Evolutionary conservation across 2,797 vertebrate species (phyloP).

Genomic region (Distichodus sexfasciatus): DNA sequence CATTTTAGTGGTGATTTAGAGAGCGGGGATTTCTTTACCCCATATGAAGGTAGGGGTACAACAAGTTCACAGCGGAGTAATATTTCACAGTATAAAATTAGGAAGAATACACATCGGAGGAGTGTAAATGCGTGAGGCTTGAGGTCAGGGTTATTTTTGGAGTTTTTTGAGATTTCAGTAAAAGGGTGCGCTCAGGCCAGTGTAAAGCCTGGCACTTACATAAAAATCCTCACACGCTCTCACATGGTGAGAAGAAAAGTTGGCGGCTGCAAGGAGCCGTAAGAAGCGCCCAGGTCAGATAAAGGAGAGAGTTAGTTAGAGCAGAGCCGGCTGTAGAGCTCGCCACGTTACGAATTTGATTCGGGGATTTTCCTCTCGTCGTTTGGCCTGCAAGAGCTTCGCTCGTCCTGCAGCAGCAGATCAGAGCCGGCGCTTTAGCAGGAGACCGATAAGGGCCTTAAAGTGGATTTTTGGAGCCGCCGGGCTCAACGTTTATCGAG

Average conservation of each 20-base stretch:
- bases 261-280: constrained; percentile 29
- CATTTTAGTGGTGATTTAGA: constrained; percentile 27
- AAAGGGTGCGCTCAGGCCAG: too few relatives aligned
- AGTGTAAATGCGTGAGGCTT: too few relatives aligned
- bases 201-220: too few relatives aligned
- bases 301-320: constrained; percentile 7
- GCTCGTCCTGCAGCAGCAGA: constrained; percentile 32
- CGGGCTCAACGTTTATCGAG: constrained; percentile 38
- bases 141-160: too few relatives aligned
- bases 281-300: constrained; percentile 33
- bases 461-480: constrained; percentile 39
- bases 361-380: not conserved
- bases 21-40: too few relatives aligned
- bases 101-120: not conserved
- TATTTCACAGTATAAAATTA: constrained; percentile 17
- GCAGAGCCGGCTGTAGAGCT: not conserved
- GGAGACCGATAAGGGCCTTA: constrained; percentile 39
- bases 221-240: too few relatives aligned
- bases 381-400: not conserved
- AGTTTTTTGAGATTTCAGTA: too few relatives aligned
- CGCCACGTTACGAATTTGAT: constrained; percentile 22
- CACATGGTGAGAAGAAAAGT: too few relatives aligned
- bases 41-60: too few relatives aligned
- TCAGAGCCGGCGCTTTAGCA: constrained; percentile 40
- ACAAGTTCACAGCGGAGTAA: too few relatives aligned